Conservation (phyloP, 2,797 vertebrate species). For the Nannoperca australis region DNA sequence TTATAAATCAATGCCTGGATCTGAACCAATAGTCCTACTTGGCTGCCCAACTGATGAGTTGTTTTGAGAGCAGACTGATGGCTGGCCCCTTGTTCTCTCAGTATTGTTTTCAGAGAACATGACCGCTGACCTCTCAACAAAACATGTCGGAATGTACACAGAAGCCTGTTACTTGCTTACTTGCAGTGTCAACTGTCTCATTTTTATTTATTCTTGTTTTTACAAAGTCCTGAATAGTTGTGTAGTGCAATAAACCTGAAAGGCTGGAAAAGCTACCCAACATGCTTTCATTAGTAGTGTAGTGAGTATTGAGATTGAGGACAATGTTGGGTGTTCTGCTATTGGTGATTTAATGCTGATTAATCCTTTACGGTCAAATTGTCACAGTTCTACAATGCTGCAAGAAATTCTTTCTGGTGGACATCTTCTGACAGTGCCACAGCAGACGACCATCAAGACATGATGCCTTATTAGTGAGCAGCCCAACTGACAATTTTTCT, state of each 20-base stretch:
- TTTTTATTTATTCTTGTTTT: not conserved
- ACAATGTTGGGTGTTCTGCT: not conserved
- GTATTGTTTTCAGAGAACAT: not conserved
- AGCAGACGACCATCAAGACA: not conserved
- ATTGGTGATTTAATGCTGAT: conserved; percentile 2
- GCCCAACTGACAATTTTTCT: not conserved
- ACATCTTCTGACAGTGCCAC: not conserved
- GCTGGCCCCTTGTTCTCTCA: conserved; percentile 14
- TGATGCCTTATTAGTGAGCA: not conserved
- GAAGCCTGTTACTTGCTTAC: not conserved
- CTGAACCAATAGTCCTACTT: not conserved
- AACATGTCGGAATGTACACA: conserved; percentile 9
- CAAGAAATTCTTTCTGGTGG: not conserved
- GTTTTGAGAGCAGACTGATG: conserved; percentile 10
- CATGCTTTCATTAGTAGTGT: not conserved
- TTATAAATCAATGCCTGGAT: not conserved
- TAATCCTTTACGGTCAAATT: not conserved
- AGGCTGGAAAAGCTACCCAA: not conserved
- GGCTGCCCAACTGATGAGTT: conserved; percentile 21
- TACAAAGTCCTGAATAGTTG: not conserved
- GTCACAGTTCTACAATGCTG: not conserved
- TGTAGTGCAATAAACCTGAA: not conserved
- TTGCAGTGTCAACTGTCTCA: not conserved
- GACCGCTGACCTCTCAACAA: conserved; percentile 18
- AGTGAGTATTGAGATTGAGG: not conserved